Conservation (phyloP, 2,797 vertebrate genomes). For the Anableps anableps region DNA sequence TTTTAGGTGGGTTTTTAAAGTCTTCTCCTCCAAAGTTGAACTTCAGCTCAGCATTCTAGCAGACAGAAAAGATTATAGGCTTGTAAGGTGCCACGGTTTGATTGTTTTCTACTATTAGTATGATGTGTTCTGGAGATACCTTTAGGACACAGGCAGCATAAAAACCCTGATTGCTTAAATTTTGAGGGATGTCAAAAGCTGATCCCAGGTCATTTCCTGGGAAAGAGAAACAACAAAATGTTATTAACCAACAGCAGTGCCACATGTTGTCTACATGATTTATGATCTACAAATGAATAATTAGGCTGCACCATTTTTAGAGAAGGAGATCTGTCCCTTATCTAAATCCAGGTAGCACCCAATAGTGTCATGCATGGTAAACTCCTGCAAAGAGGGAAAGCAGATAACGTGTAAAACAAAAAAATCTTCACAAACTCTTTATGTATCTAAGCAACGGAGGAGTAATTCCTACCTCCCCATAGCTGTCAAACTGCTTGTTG, state of each 20-base stretch:
- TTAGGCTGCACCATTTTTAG: slow-evolving; percentile 89
- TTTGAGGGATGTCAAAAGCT: slow-evolving; percentile 91
- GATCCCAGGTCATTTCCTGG: slow-evolving; percentile 92
- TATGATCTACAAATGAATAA: not conserved
- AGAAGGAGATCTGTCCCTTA: slow-evolving; percentile 89
- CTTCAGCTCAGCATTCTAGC: slow-evolving; percentile 94
- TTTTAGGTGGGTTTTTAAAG: slow-evolving; percentile 91
- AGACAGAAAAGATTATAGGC: not conserved
- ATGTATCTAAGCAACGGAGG: not conserved
- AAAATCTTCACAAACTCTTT: not conserved
- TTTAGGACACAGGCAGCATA: slow-evolving; percentile 96
- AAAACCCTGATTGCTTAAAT: slow-evolving; percentile 89
- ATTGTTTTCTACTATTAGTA: not conserved
- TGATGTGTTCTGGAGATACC: slow-evolving; percentile 63
- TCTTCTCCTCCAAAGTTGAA: slow-evolving; percentile 97
- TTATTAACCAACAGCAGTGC: not conserved
- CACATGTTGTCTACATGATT: not conserved
- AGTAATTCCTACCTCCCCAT: slow-evolving; percentile 88
- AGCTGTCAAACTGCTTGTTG: slow-evolving; percentile 99
- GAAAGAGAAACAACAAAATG: not conserved
- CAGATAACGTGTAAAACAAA: not conserved
- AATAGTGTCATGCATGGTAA: slow-evolving; percentile 97
- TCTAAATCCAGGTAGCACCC: slow-evolving; percentile 94
- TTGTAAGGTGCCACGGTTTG: not conserved
- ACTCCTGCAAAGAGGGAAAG: slow-evolving; percentile 83